These are phyloP conservation scores for Vulpes lagopus DNA, from an alignment of 2,113 vertebrate species.

Conservation along the genomic window DNA sequence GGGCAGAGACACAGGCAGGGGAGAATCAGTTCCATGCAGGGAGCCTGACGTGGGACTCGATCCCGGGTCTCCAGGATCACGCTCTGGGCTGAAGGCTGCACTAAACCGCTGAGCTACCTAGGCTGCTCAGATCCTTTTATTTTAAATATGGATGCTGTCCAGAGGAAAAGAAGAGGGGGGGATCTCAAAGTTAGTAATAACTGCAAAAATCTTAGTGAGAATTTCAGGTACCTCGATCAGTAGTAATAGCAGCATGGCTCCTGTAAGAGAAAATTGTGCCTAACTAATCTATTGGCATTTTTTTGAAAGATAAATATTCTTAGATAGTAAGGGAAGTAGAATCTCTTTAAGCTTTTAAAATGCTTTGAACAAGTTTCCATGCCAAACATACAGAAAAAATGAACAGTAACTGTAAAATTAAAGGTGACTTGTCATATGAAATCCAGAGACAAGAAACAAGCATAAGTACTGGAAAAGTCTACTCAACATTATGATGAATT, in stretches of 20 bases:
- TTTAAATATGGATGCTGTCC: background rate
- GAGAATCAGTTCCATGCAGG: too few relatives aligned
- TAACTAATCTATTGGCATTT: background rate
- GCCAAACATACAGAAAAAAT: background rate
- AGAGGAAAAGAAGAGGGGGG: background rate
- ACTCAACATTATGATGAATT: conserved; percentile 5
- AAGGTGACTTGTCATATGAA: background rate
- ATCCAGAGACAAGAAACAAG: background rate
- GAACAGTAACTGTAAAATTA: background rate
- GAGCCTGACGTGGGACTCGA: too few relatives aligned
- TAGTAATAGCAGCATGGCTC: background rate
- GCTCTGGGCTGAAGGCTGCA: too few relatives aligned
- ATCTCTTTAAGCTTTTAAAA: conserved; percentile 9
- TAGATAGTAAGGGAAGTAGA: background rate
- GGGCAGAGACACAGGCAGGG: too few relatives aligned
- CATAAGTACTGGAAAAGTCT: background rate
- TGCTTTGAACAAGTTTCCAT: background rate
- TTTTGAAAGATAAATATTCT: background rate
- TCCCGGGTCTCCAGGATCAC: too few relatives aligned
- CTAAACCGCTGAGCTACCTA: too few relatives aligned
- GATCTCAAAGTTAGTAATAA: background rate
- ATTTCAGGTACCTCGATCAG: background rate
- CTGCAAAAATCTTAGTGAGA: background rate
- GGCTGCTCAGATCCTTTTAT: background rate
- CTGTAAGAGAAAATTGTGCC: background rate